Evolutionary conservation across 2,113 vertebrate species (phyloP).

Genomic region (Meriones unguiculatus): DNA sequence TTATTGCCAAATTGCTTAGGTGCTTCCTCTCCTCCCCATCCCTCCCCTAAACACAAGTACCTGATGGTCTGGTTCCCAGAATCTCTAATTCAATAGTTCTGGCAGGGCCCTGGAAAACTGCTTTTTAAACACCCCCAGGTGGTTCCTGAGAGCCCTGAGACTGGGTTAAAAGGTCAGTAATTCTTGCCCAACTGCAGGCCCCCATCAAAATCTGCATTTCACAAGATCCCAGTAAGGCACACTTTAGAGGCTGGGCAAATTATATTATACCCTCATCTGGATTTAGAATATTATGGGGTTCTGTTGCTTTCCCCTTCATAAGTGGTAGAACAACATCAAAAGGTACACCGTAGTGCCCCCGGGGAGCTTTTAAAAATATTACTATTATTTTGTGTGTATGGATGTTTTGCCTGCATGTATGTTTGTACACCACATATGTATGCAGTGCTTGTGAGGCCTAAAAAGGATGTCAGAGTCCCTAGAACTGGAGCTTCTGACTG

Average conservation of each 20-base stretch:
- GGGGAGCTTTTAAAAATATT: not conserved
- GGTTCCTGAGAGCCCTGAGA: not conserved
- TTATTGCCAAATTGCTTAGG: slow-evolving; percentile 16
- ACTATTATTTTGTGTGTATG: not conserved
- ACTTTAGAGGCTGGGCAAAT: not conserved
- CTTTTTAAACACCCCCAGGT: not conserved
- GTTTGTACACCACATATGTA: not conserved
- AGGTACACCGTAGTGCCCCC: not conserved
- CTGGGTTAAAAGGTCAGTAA: not conserved
- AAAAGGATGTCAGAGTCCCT: not conserved
- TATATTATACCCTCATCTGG: not conserved
- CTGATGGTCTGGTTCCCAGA: not conserved
- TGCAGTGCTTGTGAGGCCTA: not conserved
- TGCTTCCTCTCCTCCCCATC: not conserved
- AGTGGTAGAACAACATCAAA: slow-evolving; percentile 24
- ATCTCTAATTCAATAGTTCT: slow-evolving; percentile 1
- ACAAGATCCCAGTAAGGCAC: not conserved
- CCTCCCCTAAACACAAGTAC: not conserved
- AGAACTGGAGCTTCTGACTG: not conserved
- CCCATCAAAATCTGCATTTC: not conserved
- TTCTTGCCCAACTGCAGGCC: not conserved
- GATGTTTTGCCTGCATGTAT: not conserved
- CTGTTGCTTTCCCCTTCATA: not conserved
- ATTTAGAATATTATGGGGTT: slow-evolving; percentile 32
- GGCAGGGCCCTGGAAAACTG: not conserved